Base-by-base conservation (phyloP, 2,888 invertebrate genomes). In the Andrena trimmerana region DNA sequence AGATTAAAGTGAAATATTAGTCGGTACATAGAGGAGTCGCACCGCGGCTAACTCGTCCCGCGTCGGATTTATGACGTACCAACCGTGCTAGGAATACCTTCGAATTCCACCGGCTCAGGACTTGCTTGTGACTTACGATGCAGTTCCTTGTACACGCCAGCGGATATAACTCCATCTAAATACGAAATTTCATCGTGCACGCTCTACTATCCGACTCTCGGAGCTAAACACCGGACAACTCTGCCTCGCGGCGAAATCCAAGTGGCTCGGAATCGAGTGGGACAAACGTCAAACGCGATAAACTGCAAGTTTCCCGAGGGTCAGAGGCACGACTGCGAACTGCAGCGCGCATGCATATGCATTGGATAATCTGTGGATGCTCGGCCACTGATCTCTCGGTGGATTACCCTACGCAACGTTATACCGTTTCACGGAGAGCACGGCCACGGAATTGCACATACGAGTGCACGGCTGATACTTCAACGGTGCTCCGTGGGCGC, bases 281-380 rank as follows among this genome's bases (percentile, higher is more conserved):
- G 29, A 29, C 59, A 2, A 59, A 16, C 29, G 27, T 59, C 59
- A 1, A 59, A 27, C 5, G 29, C 29, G 59, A 59, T 59, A 59
- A 59, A 59, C 27, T 8, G 5, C 16, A n/a, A 16, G 74, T 42
- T 31, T 59, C 59, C 48, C 48, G 57, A 31, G n/a, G 36, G 62
- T 8, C 57, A 57, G 31, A 29, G 52, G 31, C n/a, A 54, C 54
- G 20, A 13, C 57, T 57, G 20, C 48, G n/a, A 66, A 42, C 42
- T 42, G 42, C 42, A 42, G 1, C 27, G 57, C 5, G 33, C 66
- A 66, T 74, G 59, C 57, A 66, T 74, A 74, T 74, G 66, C 66
- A 74, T 74, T 24, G 42, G 73, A 66, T 66, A 36, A 33, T 65
- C 27, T n/a, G 27, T 36, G 54, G 36, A 7, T 3, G 24, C 57